Conservation (phyloP, 2,113 vertebrate species). For the Alosa alosa region DNA sequence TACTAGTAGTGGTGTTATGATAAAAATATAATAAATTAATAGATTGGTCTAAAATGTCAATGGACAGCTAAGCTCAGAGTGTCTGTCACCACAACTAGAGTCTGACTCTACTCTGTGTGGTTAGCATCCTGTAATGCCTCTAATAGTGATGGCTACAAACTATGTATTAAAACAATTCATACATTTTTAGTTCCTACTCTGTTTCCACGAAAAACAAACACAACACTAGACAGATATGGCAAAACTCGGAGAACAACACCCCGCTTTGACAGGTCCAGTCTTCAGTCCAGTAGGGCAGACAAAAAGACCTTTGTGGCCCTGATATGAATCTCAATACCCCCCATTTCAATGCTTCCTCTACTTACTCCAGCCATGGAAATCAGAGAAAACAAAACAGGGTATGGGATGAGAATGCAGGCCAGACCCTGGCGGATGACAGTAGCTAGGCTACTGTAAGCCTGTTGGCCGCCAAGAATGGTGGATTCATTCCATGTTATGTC, state of each 20-base stretch:
- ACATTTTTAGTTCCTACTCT: neutral
- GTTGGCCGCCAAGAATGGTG: neutral
- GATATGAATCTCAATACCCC: constrained; percentile 61
- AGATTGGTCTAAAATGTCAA: too few relatives aligned
- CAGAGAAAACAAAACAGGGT: constrained; percentile 49
- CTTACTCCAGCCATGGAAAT: constrained; percentile 43
- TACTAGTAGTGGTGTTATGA: too few relatives aligned
- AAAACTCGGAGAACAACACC: constrained; percentile 34
- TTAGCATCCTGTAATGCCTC: neutral
- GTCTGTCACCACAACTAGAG: too few relatives aligned
- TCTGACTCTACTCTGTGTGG: too few relatives aligned
- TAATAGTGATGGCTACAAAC: neutral
- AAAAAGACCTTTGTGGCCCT: constrained; percentile 62
- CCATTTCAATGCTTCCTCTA: constrained; percentile 49
- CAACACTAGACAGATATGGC: neutral
- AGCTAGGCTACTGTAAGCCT: neutral
- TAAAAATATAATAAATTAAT: too few relatives aligned
- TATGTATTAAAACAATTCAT: neutral
- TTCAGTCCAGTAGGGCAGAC: constrained; percentile 51
- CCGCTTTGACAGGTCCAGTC: constrained; percentile 45
- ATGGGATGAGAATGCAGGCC: constrained; percentile 41
- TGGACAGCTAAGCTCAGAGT: too few relatives aligned
- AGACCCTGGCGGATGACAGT: constrained; percentile 20
- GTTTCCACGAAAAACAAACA: neutral
- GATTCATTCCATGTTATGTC: neutral